phyloP scores from a whole-genome alignment of 37 sponge, comb jelly and placozoan genomes.

The Chondrilla cf. caribensis region DNA sequence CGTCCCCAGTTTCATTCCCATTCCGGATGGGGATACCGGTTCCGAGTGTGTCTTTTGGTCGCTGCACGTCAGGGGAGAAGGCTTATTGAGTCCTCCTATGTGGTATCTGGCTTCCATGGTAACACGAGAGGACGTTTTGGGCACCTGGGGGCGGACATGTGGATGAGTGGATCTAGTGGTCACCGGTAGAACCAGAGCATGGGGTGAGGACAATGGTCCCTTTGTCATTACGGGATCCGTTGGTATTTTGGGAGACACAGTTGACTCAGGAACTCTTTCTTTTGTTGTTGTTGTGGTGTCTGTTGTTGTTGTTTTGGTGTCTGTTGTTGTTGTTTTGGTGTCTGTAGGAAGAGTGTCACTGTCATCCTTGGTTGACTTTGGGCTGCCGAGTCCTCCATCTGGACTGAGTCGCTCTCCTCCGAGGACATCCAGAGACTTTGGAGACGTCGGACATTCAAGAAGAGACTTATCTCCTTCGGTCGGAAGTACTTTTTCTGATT shows the following conservation, averaged over 20 bases:
- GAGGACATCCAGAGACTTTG: not conserved
- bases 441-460: not conserved
- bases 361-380: not conserved
- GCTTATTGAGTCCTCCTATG: too few relatives aligned
- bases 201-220: too few relatives aligned
- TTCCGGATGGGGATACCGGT: slow-evolving; percentile 8
- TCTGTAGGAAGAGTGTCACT: not conserved
- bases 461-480: too few relatives aligned
- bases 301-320: not conserved
- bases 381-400: slow-evolving; percentile 18
- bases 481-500: too few relatives aligned
- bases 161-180: too few relatives aligned
- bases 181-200: too few relatives aligned
- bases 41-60: not conserved
- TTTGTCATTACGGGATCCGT: too few relatives aligned
- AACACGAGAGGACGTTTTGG: too few relatives aligned
- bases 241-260: too few relatives aligned
- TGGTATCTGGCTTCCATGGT: too few relatives aligned
- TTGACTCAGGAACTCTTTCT: not conserved
- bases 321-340: not conserved
- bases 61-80: too few relatives aligned
- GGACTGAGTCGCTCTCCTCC: slow-evolving; percentile 12
- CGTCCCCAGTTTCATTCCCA: not conserved
- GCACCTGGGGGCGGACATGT: too few relatives aligned
- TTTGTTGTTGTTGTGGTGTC: not conserved